Evolutionary conservation across 2,113 vertebrate genomes (phyloP).

Genomic region (Xenus cinereus): DNA sequence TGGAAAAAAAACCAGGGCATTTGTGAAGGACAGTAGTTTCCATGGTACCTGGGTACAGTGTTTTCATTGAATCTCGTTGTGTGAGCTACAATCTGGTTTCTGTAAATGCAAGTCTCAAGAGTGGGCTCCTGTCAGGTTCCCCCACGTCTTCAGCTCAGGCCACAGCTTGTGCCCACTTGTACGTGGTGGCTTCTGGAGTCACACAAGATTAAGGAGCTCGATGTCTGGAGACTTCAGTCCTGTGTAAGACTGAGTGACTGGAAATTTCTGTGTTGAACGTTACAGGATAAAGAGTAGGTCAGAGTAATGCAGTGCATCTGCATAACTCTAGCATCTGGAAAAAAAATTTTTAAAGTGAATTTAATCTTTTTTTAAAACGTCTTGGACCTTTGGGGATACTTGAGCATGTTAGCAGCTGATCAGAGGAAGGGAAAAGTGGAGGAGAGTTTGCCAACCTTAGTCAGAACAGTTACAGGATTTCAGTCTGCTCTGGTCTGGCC

Average conservation of each 20-base stretch:
- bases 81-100: not conserved
- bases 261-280: not conserved
- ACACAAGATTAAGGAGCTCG: not conserved
- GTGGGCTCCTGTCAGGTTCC: not conserved
- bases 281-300: not conserved
- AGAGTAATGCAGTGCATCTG: not conserved
- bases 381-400: not conserved
- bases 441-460: not conserved
- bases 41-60: not conserved
- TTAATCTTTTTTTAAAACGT: not conserved
- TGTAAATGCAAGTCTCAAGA: not conserved
- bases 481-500: not conserved
- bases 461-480: not conserved
- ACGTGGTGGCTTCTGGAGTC: not conserved
- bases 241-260: not conserved
- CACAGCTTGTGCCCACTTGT: not conserved
- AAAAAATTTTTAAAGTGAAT: not conserved
- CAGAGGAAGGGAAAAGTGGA: not conserved
- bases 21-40: not conserved
- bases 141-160: not conserved
- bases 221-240: not conserved
- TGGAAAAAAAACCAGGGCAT: not conserved
- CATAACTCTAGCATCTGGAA: not conserved
- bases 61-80: fast-evolving
- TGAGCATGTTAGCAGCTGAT: not conserved